These are phyloP conservation scores for Manis javanica DNA, from an alignment of 2,797 vertebrate genomes.

Conservation along the genomic window DNA sequence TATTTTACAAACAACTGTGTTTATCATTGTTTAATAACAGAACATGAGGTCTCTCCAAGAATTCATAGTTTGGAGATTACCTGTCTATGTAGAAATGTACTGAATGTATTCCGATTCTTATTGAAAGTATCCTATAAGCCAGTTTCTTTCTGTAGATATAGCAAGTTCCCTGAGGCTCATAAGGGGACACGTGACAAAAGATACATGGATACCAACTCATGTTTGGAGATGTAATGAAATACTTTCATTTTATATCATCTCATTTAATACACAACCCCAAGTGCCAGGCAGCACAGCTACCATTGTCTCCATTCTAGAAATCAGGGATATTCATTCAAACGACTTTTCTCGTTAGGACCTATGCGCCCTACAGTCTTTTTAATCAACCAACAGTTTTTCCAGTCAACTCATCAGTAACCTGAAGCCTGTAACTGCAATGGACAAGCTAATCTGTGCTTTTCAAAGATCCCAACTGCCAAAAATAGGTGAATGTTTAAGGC, in stretches of 20 bases:
- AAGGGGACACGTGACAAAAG: neutral
- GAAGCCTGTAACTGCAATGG: neutral
- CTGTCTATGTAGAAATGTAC: neutral
- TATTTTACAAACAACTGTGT: neutral
- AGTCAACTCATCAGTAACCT: neutral
- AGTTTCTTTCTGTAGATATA: neutral
- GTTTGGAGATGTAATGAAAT: neutral
- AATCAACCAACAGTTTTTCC: neutral
- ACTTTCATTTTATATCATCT: neutral
- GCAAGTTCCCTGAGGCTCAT: neutral
- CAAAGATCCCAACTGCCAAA: neutral
- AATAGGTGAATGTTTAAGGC: neutral
- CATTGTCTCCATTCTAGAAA: neutral
- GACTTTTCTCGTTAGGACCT: neutral
- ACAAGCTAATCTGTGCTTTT: neutral
- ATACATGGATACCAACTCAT: neutral
- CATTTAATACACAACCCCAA: neutral
- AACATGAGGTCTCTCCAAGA: neutral
- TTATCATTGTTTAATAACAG: neutral
- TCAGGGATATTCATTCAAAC: neutral
- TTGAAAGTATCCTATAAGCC: neutral
- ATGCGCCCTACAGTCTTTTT: neutral
- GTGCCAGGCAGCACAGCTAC: neutral
- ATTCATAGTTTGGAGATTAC: neutral
- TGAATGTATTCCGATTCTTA: constrained; percentile 16